A percentile compares a stretch with the other conserved stretches of the same genome.
Conservation (phyloP, 2,888 invertebrate genomes). For the Sylvicola fuscatus region DNA sequence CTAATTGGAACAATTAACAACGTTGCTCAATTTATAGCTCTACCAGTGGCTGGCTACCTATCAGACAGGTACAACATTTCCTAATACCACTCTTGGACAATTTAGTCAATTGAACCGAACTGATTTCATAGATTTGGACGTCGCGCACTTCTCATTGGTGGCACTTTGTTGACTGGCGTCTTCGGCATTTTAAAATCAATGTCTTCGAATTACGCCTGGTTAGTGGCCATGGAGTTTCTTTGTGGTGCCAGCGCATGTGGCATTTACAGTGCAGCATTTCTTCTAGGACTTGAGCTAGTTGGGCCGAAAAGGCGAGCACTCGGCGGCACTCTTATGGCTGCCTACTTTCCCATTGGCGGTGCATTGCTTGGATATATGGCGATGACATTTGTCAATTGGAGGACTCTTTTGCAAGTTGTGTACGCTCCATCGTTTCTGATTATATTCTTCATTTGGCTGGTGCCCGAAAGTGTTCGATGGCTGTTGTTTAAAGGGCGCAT, state of each 20-base stretch:
- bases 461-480: constrained; percentile 50
- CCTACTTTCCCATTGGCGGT: constrained; percentile 42
- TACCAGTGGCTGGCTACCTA: constrained; percentile 38
- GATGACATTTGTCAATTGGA: constrained; percentile 41
- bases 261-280: constrained; percentile 44
- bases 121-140: constrained; percentile 25
- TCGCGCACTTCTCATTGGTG: constrained; percentile 29
- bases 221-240: constrained; percentile 39
- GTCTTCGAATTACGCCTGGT: constrained; percentile 40
- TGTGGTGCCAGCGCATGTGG: constrained; percentile 43
- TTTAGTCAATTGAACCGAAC: not conserved
- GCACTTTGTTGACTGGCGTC: constrained; percentile 29
- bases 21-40: constrained; percentile 38
- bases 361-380: constrained; percentile 38
- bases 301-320: constrained; percentile 44
- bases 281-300: constrained; percentile 52
- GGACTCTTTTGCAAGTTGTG: constrained; percentile 32
- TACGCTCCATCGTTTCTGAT: constrained; percentile 42
- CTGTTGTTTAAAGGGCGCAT: constrained; percentile 34
- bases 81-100: too few relatives aligned
- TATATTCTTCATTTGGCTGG: constrained; percentile 36
- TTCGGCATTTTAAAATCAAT: constrained; percentile 40
- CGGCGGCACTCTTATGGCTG: constrained; percentile 40
- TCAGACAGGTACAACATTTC: constrained; percentile 51
- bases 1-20: constrained; percentile 44